phyloP scores from a whole-genome alignment of 2,113 vertebrate species.

The Scytalopus superciliaris region DNA sequence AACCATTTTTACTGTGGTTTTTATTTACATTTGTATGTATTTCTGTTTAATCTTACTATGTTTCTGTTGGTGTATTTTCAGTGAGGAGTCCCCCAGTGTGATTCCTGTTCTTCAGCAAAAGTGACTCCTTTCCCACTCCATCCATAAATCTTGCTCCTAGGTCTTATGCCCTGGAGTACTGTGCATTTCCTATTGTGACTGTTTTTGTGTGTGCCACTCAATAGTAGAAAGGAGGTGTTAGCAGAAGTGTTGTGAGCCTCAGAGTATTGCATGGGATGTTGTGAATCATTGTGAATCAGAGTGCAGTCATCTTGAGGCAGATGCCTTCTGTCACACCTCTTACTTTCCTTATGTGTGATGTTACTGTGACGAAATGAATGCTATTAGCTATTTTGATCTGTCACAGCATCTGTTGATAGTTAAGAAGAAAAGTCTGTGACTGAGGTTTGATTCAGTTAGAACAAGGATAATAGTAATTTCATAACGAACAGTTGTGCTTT shows the following conservation, averaged over 20 bases:
- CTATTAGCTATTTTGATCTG: background rate
- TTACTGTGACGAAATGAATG: background rate
- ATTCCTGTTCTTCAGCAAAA: conserved; percentile 22
- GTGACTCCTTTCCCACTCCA: background rate
- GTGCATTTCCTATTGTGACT: background rate
- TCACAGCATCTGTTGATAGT: background rate
- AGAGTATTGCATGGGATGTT: background rate
- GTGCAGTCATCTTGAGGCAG: background rate
- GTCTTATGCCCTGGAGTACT: background rate
- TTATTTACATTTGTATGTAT: background rate
- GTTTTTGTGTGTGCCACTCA: background rate
- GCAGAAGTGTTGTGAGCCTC: background rate
- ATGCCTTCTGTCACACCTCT: background rate
- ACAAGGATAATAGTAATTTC: background rate
- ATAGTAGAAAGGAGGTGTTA: background rate
- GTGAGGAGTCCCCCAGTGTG: background rate
- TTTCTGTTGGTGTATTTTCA: conserved; percentile 21
- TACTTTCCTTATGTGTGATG: background rate
- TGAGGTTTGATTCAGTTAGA: background rate
- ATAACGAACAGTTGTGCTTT: background rate
- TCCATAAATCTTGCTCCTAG: background rate
- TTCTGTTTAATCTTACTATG: conserved; percentile 1
- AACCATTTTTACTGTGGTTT: background rate
- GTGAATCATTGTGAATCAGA: background rate
- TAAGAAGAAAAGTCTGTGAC: background rate